phyloP scores from a whole-genome alignment of 1,140 invertebrate genomes.

The Drosophila navojoa region DNA sequence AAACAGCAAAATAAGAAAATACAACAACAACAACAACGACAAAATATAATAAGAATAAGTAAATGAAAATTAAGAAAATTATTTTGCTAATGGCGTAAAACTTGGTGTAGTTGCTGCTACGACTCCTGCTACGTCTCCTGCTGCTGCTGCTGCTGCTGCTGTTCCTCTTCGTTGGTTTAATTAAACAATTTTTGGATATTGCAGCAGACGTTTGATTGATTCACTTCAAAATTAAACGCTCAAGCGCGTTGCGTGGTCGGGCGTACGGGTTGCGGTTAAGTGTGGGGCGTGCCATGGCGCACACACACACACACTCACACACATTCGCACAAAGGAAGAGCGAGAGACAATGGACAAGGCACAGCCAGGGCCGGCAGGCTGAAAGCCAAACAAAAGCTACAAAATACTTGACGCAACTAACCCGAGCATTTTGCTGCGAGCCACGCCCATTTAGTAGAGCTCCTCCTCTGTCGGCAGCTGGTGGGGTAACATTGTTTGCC shows the following conservation, averaged over 20 bases:
- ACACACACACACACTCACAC: background rate
- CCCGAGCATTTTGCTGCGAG: constrained; percentile 46
- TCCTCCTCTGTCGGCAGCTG: background rate
- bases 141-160: constrained; percentile 21
- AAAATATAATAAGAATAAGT: constrained; percentile 23
- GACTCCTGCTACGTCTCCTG: too few species aligned
- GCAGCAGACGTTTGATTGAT: constrained; percentile 74
- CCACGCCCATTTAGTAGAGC: background rate
- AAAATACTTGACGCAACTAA: constrained; percentile 79
- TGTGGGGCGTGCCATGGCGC: constrained; percentile 5
- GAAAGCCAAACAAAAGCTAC: constrained; percentile 71
- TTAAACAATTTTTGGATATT: constrained; percentile 72
- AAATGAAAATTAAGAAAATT: constrained; percentile 37
- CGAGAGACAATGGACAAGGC: constrained; percentile 2
- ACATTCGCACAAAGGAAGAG: too few species aligned
- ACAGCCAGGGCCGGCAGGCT: constrained; percentile 37
- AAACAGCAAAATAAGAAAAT: constrained; percentile 10
- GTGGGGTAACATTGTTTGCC: constrained; percentile 65
- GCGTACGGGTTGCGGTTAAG: constrained; percentile 44
- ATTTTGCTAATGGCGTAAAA: constrained; percentile 65
- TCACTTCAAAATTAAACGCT: constrained; percentile 53
- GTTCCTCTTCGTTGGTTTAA: constrained; percentile 57
- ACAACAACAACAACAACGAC: background rate
- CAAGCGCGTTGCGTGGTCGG: background rate
- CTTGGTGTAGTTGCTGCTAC: constrained; percentile 36